Evolutionary conservation across 2,797 vertebrate genomes (phyloP), one percentile per base, ranked within the genome.

Genomic region (Nothura maculosa): DNA sequence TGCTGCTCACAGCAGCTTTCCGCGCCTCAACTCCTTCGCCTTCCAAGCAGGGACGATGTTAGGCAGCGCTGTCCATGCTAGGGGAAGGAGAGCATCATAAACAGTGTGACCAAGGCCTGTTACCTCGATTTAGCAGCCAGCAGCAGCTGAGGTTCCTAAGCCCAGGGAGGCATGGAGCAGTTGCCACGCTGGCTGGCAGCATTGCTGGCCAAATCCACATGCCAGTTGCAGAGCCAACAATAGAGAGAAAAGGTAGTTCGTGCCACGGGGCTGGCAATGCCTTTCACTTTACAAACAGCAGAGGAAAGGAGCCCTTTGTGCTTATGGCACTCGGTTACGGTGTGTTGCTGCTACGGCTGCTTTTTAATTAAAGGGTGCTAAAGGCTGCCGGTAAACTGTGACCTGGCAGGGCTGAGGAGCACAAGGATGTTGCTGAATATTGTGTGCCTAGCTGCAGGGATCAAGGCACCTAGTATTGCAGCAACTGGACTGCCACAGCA

Each of bases 401-500:
- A 70, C 60, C 87, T 86, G 76, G 80, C n/a, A 40, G 87, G 58
- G 66, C 24, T 52, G 58, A 90, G 70, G 45, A 93, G n/a, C 62
- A 55, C 32, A 78, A 47, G 68, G 28, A 81, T 50, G 54, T 79
- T 74, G 94, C 82, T 95, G 80, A 92, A 92, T 96, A 97, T 96
- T 95, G 93, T 87, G 17, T 76, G 77, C 62, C 57, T 82, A 80
- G 66, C 48, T 64, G 58, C 64, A 80, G 90, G 66, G 85, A 58
- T 52, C 3, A 30, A 96, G 82, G 92, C 61, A 89, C 66, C 60
- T 42, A 74, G 94, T 85, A 32, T 57, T 87, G 92, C 90, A 81
- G 90, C 85, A 96, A 97, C 97, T 95, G 94, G 93, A 85, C 94
- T 90, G 93, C 95, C 92, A 81, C 95, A 74, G 75, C 76, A 76